These are phyloP conservation scores for Eira barbara DNA, from an alignment of 2,113 vertebrate species.

Conservation along the genomic window DNA sequence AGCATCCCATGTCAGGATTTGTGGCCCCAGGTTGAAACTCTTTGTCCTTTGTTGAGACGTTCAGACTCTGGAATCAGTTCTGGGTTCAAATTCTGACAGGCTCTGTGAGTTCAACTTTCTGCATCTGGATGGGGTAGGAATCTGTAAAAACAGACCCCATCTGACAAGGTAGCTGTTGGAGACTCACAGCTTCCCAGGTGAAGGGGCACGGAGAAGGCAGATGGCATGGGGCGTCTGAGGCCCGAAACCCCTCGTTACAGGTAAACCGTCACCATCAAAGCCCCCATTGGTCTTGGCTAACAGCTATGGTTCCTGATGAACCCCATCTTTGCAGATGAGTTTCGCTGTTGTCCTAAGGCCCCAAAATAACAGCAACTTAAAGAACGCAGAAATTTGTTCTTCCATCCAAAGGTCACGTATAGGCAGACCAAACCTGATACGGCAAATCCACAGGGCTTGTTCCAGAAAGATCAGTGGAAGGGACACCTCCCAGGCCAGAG, in stretches of 20 bases:
- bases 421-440: neutral
- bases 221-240: rapidly evolving
- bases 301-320: neutral
- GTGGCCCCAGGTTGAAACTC: rapidly evolving
- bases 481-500: neutral
- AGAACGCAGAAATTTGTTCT: neutral
- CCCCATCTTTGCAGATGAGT: neutral
- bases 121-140: neutral
- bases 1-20: rapidly evolving
- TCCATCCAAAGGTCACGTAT: neutral
- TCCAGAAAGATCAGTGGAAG: neutral
- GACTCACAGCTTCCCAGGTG: neutral
- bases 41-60: neutral
- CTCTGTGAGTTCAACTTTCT: neutral
- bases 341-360: neutral
- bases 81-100: neutral
- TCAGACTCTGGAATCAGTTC: neutral
- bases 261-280: rapidly evolving
- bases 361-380: neutral
- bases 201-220: rapidly evolving
- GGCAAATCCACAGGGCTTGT: neutral
- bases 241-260: rapidly evolving
- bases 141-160: neutral
- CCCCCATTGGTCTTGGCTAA: neutral
- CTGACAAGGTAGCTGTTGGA: neutral